Conservation (phyloP, 2,797 vertebrate species). For the Caiman crocodilus region DNA sequence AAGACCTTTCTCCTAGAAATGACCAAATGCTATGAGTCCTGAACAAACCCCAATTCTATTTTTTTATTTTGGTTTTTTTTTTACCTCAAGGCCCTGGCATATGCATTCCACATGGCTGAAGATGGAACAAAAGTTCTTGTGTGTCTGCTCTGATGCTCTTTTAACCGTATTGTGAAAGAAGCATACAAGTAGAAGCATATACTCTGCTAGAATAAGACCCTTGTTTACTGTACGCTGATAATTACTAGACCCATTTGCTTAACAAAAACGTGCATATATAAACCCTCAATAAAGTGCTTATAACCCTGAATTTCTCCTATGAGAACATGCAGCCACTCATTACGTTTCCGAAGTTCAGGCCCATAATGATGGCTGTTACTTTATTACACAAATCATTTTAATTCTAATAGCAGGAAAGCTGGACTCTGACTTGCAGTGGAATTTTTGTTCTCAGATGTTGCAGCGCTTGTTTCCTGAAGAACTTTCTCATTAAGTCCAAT, state of each 20-base stretch:
- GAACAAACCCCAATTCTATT: slow-evolving; percentile 78
- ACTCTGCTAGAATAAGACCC: slow-evolving; percentile 46
- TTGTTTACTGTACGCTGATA: slow-evolving; percentile 49
- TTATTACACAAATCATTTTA: slow-evolving; percentile 50
- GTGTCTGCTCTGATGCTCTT: slow-evolving; percentile 63
- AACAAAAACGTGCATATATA: slow-evolving; percentile 44
- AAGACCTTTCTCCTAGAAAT: slow-evolving; percentile 83
- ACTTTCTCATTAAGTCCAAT: background rate
- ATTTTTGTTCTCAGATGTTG: slow-evolving; percentile 19
- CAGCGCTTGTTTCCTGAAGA: background rate
- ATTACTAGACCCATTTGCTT: slow-evolving; percentile 30
- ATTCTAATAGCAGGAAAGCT: slow-evolving; percentile 38
- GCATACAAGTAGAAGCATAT: slow-evolving; percentile 25
- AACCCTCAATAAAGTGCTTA: slow-evolving; percentile 39
- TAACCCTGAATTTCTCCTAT: slow-evolving; percentile 39
- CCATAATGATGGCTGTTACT: slow-evolving; percentile 33
- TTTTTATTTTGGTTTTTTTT: background rate
- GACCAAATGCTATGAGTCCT: slow-evolving; percentile 85
- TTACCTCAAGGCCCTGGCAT: slow-evolving; percentile 83
- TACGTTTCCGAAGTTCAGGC: slow-evolving; percentile 44
- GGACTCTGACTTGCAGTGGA: slow-evolving; percentile 22
- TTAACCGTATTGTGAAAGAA: slow-evolving; percentile 59
- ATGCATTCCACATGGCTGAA: slow-evolving; percentile 91
- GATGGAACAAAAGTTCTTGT: slow-evolving; percentile 86
- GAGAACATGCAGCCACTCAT: slow-evolving; percentile 25